Base-by-base conservation (phyloP, 2,797 vertebrate genomes). In the Sebastes kiyomatsui region DNA sequence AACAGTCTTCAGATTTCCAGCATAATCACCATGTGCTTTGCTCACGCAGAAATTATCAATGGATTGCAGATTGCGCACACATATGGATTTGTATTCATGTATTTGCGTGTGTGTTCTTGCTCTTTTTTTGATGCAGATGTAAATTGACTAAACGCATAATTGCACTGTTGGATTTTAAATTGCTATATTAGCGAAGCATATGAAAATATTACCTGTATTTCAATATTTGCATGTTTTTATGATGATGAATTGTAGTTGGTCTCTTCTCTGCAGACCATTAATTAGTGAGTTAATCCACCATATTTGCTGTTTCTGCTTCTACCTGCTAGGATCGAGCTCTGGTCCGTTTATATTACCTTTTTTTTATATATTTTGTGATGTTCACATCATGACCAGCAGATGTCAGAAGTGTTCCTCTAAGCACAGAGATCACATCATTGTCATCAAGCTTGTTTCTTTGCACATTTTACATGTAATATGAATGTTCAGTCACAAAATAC, bases 341-440 rank as follows among this genome's bases (percentile, higher is more conserved):
- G 28, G 23, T 74, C 56, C 27, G 58, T 79, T 80, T 49, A 12
- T 58, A 74, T 83, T 22, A 10, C 2, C 14, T 23, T 16, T 35
- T 7, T 8, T 11, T 33, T 28, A 2, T 30, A 42, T 62, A n/a
- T 12, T 54, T 62, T 12, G 0, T 60, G 66, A 49, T 66, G 49
- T 91, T 91, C 82, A 59, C 49, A 22, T 59, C 11, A 11, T 42
- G 66, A 68, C 94, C 95, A 95, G 90, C 86, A 94, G 95, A 92
- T 94, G 95, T 93, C 95, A 95, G 90, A 86, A 92, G 92, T 92
- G 94, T 77, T 92, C 93, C 94, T 95, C 75, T 90, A 62, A 79
- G 72, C 87, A 72, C 33, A 66, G 75, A 73, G 20, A 69, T 83
- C 81, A 81, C 69, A 72, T 81, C 68, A 81, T 75, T 89, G 74